phyloP scores from a whole-genome alignment of 2,797 vertebrate genomes.

The Macroramphosus scolopax region DNA sequence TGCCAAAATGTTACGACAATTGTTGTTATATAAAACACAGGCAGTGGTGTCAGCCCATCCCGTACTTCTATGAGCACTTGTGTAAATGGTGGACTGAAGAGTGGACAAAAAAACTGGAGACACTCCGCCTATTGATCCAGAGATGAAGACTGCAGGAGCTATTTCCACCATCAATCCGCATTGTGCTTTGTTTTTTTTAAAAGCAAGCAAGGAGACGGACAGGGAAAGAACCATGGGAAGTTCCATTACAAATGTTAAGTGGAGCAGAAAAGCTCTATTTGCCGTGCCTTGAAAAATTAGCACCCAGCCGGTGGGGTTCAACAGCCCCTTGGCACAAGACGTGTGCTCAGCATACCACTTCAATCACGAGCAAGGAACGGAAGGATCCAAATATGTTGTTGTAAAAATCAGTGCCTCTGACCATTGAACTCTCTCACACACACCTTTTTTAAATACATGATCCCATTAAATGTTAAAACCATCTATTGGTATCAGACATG shows the following conservation, averaged over 20 bases:
- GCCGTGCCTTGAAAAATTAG: slow-evolving; percentile 26
- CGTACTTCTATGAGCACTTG: not conserved
- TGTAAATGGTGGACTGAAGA: slow-evolving; percentile 4
- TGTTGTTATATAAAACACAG: not conserved
- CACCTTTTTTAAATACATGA: too few species aligned
- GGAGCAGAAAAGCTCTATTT: slow-evolving; percentile 44
- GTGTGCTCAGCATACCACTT: not conserved
- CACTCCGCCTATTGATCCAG: slow-evolving; percentile 26
- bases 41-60: not conserved
- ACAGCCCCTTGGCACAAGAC: slow-evolving; percentile 3
- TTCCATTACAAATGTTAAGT: slow-evolving; percentile 44
- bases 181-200: slow-evolving; percentile 18
- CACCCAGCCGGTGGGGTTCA: slow-evolving; percentile 15
- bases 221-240: slow-evolving; percentile 17
- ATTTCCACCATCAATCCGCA: too few species aligned
- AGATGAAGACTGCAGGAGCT: slow-evolving; percentile 19
- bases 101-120: slow-evolving; percentile 6
- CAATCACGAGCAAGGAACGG: too few species aligned
- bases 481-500: too few species aligned
- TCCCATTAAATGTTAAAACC: too few species aligned
- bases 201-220: slow-evolving; percentile 9
- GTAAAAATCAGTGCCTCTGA: too few species aligned
- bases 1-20: not conserved
- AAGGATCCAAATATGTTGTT: too few species aligned
- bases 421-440: too few species aligned